Conservation (phyloP, 2,888 invertebrate genomes). For the Scelioninae gen. 1 region DNA sequence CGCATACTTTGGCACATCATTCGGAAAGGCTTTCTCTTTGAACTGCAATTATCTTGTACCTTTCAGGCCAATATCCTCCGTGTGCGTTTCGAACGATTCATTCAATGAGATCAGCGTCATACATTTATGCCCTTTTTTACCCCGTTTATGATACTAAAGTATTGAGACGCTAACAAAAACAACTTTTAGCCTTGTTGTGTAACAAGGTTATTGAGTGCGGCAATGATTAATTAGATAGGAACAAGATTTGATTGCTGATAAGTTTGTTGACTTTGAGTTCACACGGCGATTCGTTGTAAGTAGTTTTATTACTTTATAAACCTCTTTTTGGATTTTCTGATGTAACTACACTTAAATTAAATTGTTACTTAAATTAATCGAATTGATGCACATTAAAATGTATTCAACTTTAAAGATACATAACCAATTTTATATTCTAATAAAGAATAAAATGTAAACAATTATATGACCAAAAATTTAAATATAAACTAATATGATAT, state of each 20-base stretch:
- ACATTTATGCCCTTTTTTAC: slow-evolving; percentile 49
- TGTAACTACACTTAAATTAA: too few species aligned
- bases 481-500: too few species aligned
- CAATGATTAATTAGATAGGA: slow-evolving; percentile 51
- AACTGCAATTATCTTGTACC: slow-evolving; percentile 68
- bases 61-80: slow-evolving; percentile 65
- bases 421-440: too few species aligned
- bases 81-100: slow-evolving; percentile 62
- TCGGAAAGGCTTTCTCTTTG: slow-evolving; percentile 68
- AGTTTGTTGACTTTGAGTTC: slow-evolving; percentile 5
- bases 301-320: too few species aligned
- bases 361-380: too few species aligned
- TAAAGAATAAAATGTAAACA: too few species aligned
- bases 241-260: slow-evolving; percentile 31
- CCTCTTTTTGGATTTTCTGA: too few species aligned
- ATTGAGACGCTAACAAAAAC: slow-evolving; percentile 45
- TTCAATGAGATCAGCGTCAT: slow-evolving; percentile 61
- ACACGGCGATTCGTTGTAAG: too few species aligned
- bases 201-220: slow-evolving; percentile 48
- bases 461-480: too few species aligned
- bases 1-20: slow-evolving; percentile 54
- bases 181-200: slow-evolving; percentile 45
- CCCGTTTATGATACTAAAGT: slow-evolving; percentile 41
- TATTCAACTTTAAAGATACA: too few species aligned
- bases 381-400: too few species aligned